phyloP scores from a whole-genome alignment of 1,140 invertebrate species.

The Drosophila pseudoananassae region DNA sequence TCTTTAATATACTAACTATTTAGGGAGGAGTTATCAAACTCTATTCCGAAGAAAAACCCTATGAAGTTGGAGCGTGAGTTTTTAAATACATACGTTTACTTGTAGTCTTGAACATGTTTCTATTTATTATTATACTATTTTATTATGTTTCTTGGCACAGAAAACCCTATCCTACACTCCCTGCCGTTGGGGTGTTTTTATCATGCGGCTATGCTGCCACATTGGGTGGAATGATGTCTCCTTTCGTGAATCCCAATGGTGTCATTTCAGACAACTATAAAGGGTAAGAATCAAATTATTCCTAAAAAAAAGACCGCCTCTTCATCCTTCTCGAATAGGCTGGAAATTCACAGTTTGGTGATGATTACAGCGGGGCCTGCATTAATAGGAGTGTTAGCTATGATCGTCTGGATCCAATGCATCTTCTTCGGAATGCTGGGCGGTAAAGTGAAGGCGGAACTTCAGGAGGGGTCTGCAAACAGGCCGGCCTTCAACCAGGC shows the following conservation, averaged over 20 bases:
- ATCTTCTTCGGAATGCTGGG: conserved; percentile 37
- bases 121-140: background rate
- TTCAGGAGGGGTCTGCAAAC: background rate
- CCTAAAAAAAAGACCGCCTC: no score
- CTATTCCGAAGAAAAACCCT: conserved; percentile 34
- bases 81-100: background rate
- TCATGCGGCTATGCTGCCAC: conserved; percentile 42
- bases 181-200: conserved; percentile 50
- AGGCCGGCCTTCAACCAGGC: background rate
- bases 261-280: background rate
- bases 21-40: conserved; percentile 38
- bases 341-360: background rate
- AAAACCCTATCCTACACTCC: conserved; percentile 38
- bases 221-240: conserved; percentile 39
- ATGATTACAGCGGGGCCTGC: conserved; percentile 7
- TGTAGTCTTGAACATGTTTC: background rate
- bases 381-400: background rate
- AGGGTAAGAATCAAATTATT: conserved; percentile 14
- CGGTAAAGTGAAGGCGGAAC: conserved; percentile 2
- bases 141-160: conserved; percentile 4
- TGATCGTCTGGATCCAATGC: conserved; percentile 44
- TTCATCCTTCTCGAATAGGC: background rate
- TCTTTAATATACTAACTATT: no score
- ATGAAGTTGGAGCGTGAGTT: conserved; percentile 56
- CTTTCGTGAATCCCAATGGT: conserved; percentile 50